Percentiles rank a stretch among this genome's conserved stretches.
Conservation (phyloP, 2,797 vertebrate species). For the Protosalanx chinensis region DNA sequence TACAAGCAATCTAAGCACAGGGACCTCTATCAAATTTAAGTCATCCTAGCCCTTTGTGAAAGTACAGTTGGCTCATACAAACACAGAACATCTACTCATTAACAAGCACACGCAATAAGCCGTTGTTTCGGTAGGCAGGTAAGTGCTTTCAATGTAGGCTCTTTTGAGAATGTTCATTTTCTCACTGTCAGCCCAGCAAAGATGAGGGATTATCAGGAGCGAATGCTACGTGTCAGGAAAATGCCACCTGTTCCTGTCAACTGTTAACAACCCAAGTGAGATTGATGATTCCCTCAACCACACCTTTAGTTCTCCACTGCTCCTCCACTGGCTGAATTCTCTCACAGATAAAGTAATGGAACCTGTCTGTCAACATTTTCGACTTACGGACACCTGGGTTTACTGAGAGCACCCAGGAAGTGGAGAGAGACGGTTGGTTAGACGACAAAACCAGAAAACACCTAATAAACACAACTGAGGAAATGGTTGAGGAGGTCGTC, state of each 20-base stretch:
- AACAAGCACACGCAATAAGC: neutral
- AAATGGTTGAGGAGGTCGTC: neutral
- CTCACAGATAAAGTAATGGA: constrained; percentile 68
- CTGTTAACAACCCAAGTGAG: constrained; percentile 55
- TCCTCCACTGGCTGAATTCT: constrained; percentile 56
- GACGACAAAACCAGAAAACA: constrained; percentile 10
- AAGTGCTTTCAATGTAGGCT: constrained; percentile 10
- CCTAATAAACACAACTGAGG: constrained; percentile 18
- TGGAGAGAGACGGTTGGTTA: constrained; percentile 6
- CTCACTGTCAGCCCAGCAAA: constrained; percentile 64
- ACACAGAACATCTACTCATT: neutral
- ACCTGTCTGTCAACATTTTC: constrained; percentile 64
- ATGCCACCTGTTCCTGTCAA: constrained; percentile 64
- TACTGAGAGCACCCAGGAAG: neutral
- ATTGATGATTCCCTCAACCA: constrained; percentile 64
- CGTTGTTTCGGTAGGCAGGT: neutral
- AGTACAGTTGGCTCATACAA: neutral
- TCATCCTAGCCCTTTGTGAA: neutral
- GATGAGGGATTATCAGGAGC: constrained; percentile 70
- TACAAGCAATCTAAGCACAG: constrained; percentile 6
- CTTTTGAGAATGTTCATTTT: constrained; percentile 62
- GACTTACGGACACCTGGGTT: neutral
- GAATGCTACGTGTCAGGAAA: constrained; percentile 59
- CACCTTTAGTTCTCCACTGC: constrained; percentile 56
- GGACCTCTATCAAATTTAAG: neutral